Conservation (phyloP, 2,113 vertebrate species). For the Gopherus flavomarginatus region DNA sequence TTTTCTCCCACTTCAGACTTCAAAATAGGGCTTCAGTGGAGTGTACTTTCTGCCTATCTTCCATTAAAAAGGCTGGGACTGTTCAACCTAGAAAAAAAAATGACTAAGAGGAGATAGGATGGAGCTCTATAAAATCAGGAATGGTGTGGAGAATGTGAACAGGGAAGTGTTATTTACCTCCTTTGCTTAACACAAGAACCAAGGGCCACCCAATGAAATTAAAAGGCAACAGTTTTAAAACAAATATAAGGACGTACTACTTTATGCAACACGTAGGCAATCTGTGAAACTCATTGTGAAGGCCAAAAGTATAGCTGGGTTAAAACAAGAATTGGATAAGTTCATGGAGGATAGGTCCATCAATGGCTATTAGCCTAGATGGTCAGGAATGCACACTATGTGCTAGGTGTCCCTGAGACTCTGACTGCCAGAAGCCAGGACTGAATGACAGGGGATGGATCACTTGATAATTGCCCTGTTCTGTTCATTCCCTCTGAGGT, state of each 20-base stretch:
- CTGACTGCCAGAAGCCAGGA: not conserved
- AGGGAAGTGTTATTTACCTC: not conserved
- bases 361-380: not conserved
- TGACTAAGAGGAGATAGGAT: not conserved
- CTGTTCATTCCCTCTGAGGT: not conserved
- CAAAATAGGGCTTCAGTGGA: not conserved
- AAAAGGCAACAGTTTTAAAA: not conserved
- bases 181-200: not conserved
- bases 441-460: not conserved
- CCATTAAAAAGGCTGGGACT: not conserved
- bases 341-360: not conserved
- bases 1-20: not conserved
- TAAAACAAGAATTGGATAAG: not conserved
- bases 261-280: not conserved
- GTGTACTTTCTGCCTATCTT: not conserved
- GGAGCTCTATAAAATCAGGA: not conserved
- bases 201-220: not conserved
- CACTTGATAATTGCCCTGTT: not conserved
- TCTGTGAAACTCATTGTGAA: not conserved
- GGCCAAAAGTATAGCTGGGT: not conserved
- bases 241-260: not conserved
- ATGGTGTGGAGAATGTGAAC: not conserved
- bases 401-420: not conserved
- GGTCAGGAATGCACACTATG: not conserved
- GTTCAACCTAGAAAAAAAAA: not conserved